These are phyloP conservation scores for Neolamprologus toae DNA, from an alignment of 2,113 vertebrate genomes.

Conservation along the genomic window DNA sequence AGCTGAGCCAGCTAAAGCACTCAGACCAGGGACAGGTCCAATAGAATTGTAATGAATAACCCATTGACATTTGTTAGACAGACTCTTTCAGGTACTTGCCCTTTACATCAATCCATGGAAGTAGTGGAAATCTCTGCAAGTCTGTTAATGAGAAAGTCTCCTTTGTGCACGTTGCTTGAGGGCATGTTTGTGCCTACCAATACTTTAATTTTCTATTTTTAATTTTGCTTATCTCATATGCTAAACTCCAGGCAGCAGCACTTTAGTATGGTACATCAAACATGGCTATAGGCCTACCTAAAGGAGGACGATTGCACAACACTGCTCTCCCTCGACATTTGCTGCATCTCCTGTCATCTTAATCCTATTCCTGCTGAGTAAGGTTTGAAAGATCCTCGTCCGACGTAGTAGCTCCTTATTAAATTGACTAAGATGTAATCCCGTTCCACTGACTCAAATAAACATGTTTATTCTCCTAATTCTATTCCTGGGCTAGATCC, in stretches of 20 bases:
- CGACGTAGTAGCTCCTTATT: not conserved
- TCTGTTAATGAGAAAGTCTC: not conserved
- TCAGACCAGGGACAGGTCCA: not conserved
- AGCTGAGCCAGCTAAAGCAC: not conserved
- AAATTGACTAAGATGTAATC: constrained; percentile 29
- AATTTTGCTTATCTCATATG: constrained; percentile 1
- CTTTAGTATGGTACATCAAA: constrained; percentile 2
- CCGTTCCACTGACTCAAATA: not conserved
- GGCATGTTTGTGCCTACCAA: not conserved
- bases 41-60: not conserved
- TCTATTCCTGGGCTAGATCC: constrained; percentile 10
- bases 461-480: constrained; percentile 30
- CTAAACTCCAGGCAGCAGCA: not conserved
- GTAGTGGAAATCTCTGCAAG: not conserved
- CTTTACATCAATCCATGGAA: not conserved
- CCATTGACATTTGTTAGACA: not conserved
- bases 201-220: not conserved
- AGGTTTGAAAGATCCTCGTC: not conserved
- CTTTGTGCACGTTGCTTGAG: not conserved
- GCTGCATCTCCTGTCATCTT: constrained; percentile 3
- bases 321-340: constrained; percentile 4
- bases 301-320: constrained; percentile 5
- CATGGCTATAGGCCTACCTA: not conserved
- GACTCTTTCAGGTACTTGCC: not conserved
- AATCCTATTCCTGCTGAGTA: not conserved